Evolutionary conservation across 1,140 invertebrate genomes (phyloP), one percentile per base, ranked within the genome.

Genomic region (Zaprionus vittiger): DNA sequence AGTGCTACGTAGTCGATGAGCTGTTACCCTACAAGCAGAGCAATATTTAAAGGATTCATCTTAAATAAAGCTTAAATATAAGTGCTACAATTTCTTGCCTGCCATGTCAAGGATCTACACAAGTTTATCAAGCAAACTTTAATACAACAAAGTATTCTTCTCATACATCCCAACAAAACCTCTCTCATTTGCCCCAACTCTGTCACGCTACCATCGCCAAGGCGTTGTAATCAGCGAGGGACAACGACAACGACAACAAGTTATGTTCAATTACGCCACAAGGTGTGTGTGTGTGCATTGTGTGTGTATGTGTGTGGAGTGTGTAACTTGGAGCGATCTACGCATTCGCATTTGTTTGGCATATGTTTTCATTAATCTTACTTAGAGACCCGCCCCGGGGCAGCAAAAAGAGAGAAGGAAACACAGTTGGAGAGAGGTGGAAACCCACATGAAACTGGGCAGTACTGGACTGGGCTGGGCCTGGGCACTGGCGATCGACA

Each of bases 351-450:
- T 89, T 84, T 89, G 84, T 89, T 84, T 89, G 73, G 81, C 85
- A 89, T 79, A 72, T 89, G 84, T 89, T 90, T 89, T 89, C 84
- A 89, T 89, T 89, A 89, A 89, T 89, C 84, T 89, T 79, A 61
- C 74, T 73, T 68, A 71, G 38, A 47, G 62, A 44, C 66, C 62
- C 63, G 70, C 55, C 68, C 54, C 44, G 22, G 47, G 38, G 15
- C 14, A 41, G 60, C 49, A 59, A 6, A 61, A 14, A 66, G 20
- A n/a, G n/a, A 57, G 68, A 55, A 71, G n/a, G n/a, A 47, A 17
- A 47, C 41, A 17, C 0, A 47, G 41, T 7, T 57, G 20, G 55
- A 70, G 78, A 76, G 56, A 80, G 61, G 59, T 41, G 24, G 34
- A 52, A 24, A 52, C 54, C 66, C 55, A 57, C 37, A 57, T 59